phyloP scores from a whole-genome alignment of 2,888 invertebrate genomes.

The Carcina quercana region DNA sequence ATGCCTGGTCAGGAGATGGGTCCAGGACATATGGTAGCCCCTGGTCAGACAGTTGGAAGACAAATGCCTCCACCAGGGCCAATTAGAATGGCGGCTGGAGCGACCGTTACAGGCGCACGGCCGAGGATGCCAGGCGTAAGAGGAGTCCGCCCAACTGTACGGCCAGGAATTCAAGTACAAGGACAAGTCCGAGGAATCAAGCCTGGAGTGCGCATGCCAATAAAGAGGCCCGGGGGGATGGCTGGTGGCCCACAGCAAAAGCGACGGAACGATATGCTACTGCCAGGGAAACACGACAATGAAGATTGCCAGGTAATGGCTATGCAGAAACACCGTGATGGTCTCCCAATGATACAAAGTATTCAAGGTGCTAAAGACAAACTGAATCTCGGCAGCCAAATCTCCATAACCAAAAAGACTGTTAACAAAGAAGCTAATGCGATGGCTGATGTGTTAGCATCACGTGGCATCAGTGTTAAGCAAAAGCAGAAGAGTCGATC shows the following conservation, averaged over 20 bases:
- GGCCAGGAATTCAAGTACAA: constrained; percentile 59
- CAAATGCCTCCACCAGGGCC: constrained; percentile 49
- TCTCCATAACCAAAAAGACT: constrained; percentile 78
- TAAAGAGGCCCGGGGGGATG: constrained; percentile 47
- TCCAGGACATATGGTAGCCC: constrained; percentile 12
- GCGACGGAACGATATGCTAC: constrained; percentile 76
- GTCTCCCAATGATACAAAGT: constrained; percentile 82
- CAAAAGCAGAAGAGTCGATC: constrained; percentile 74
- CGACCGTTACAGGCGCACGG: constrained; percentile 39
- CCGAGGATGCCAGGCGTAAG: constrained; percentile 50
- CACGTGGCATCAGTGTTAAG: constrained; percentile 85
- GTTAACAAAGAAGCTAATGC: constrained; percentile 82
- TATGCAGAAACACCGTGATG: constrained; percentile 82
- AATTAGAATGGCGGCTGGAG: constrained; percentile 53
- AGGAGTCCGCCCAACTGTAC: constrained; percentile 45
- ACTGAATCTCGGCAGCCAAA: constrained; percentile 82
- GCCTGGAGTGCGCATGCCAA: constrained; percentile 49
- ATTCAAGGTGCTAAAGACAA: constrained; percentile 78
- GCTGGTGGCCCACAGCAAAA: constrained; percentile 44
- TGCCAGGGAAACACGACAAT: constrained; percentile 82
- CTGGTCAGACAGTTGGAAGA: constrained; percentile 19
- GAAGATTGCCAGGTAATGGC: constrained; percentile 85
- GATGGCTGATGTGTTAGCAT: constrained; percentile 84
- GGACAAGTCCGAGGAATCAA: constrained; percentile 51
- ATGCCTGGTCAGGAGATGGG: constrained; percentile 21